A percentile compares a stretch with the other conserved stretches of the same genome.
These are phyloP conservation scores for Opisthocomus hoazin DNA, from an alignment of 2,113 vertebrate species.

Conservation along the genomic window DNA sequence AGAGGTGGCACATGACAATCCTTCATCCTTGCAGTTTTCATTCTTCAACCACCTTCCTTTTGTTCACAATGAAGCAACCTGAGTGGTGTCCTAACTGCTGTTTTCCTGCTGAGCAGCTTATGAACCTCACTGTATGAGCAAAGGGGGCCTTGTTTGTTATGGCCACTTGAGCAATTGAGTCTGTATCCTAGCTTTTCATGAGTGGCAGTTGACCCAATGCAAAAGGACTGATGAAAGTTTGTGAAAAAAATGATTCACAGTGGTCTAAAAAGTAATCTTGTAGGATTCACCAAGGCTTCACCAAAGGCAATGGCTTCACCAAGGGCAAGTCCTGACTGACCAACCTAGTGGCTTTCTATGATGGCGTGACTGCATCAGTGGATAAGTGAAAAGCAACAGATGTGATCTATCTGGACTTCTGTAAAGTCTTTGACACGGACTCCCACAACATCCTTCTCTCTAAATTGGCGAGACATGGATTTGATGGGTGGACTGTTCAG, in stretches of 20 bases:
- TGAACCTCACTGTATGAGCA: fast-evolving
- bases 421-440: too few species aligned
- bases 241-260: fast-evolving
- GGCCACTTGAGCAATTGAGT: neutral
- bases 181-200: neutral
- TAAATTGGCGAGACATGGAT: too few species aligned
- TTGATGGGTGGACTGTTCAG: too few species aligned
- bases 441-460: too few species aligned
- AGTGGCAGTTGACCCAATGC: neutral
- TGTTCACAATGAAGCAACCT: neutral
- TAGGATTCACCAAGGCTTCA: too few species aligned
- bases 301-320: too few species aligned
- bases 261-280: neutral
- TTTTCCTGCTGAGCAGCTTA: neutral
- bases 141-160: neutral
- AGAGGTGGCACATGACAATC: neutral
- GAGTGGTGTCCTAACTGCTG: neutral
- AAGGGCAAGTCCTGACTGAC: too few species aligned
- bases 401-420: too few species aligned
- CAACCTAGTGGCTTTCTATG: too few species aligned
- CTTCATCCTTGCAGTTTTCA: neutral
- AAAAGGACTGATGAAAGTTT: neutral
- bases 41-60: neutral
- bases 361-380: too few species aligned
- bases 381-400: too few species aligned